Evolutionary conservation across 2,113 vertebrate genomes (phyloP).

Genomic region (Trichechus manatus): DNA sequence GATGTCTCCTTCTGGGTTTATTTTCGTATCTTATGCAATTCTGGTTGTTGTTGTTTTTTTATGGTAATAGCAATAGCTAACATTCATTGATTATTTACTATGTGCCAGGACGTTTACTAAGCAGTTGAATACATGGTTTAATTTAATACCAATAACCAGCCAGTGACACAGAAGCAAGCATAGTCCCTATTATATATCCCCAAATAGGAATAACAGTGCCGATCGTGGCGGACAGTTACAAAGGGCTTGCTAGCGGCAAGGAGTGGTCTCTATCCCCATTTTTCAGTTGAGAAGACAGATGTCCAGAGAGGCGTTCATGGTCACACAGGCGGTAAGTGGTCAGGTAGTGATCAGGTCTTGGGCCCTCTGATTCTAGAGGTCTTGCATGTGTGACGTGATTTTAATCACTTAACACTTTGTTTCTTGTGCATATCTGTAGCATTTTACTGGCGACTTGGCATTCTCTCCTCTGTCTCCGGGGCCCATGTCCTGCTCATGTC

Average conservation of each 20-base stretch:
- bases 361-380: no score
- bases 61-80: neutral
- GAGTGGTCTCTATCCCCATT: accelerated
- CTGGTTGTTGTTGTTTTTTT: neutral
- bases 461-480: accelerated
- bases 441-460: accelerated
- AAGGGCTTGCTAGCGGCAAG: accelerated
- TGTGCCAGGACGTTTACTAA: neutral
- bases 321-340: no score
- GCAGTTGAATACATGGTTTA: neutral
- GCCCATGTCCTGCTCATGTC: neutral
- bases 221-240: neutral
- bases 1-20: neutral
- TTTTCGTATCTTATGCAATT: neutral
- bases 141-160: neutral
- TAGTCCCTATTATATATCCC: neutral
- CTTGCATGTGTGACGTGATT: neutral
- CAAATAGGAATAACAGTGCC: neutral
- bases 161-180: neutral
- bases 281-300: neutral
- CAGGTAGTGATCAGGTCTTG: neutral
- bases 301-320: neutral
- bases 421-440: accelerated
- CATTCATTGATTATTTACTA: neutral
- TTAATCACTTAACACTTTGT: neutral